Percentiles rank a stretch among this genome's conserved stretches.
Conservation (phyloP, 2,888 invertebrate genomes). For the Lepidocyrtinus sp. region DNA sequence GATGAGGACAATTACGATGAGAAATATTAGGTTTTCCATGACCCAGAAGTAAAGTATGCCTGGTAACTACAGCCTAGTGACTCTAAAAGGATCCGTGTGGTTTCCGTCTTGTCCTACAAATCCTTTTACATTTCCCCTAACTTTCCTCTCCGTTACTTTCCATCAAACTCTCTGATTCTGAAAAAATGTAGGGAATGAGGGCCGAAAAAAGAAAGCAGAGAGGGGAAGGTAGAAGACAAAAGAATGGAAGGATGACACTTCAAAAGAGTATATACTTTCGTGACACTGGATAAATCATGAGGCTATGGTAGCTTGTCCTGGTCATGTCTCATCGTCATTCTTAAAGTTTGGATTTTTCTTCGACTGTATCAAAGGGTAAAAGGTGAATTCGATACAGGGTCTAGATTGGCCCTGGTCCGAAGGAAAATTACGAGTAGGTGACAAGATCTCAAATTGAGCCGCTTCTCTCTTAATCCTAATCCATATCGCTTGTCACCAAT, state of each 20-base stretch:
- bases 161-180: not conserved
- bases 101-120: constrained; percentile 18
- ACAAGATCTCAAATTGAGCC: constrained; percentile 4
- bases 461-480: not conserved
- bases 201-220: not conserved
- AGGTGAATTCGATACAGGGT: not conserved
- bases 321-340: not conserved
- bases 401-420: too few relatives aligned
- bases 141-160: not conserved
- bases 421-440: too few relatives aligned
- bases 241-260: not conserved
- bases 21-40: constrained; percentile 67
- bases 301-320: not conserved
- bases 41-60: constrained; percentile 36
- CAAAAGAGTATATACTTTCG: constrained; percentile 8
- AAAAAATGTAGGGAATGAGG: not conserved
- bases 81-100: constrained; percentile 8
- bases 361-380: not conserved
- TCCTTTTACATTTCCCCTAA: not conserved
- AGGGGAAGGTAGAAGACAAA: not conserved
- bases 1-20: constrained; percentile 65
- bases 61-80: constrained; percentile 11
- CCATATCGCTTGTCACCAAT: not conserved
- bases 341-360: not conserved
- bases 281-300: constrained; percentile 1